Evolutionary conservation across 2,888 invertebrate species (phyloP).

Genomic region (Drosophila borealis): DNA sequence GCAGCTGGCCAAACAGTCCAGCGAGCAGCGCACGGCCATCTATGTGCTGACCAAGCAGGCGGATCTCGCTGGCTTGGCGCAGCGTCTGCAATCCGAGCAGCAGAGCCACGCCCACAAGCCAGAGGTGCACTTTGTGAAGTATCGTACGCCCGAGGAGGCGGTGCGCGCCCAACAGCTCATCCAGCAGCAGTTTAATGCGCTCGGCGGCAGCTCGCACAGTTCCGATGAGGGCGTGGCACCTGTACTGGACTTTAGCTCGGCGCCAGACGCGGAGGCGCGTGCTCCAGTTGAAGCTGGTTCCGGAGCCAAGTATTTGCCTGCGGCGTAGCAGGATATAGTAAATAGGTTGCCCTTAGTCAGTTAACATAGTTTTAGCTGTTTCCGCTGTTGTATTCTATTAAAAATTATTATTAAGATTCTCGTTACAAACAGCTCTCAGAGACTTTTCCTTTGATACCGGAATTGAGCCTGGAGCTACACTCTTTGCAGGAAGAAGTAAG

Average conservation of each 20-base stretch:
- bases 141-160: slow-evolving; percentile 81
- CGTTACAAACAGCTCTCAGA: slow-evolving; percentile 19
- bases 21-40: slow-evolving; percentile 80
- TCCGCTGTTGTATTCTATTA: slow-evolving; percentile 24
- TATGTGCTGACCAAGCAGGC: slow-evolving; percentile 81
- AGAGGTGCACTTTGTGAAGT: slow-evolving; percentile 81
- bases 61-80: slow-evolving; percentile 69
- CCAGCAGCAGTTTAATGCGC: slow-evolving; percentile 77
- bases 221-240: slow-evolving; percentile 79
- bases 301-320: slow-evolving; percentile 57
- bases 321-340: slow-evolving; percentile 35
- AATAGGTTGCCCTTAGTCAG: slow-evolving; percentile 26
- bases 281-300: not conserved
- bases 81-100: slow-evolving; percentile 66
- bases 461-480: not conserved
- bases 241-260: slow-evolving; percentile 72
- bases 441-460: slow-evolving; percentile 32
- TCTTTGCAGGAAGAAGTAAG: not conserved
- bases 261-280: slow-evolving; percentile 16
- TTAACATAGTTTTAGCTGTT: slow-evolving; percentile 29
- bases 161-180: slow-evolving; percentile 78
- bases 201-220: slow-evolving; percentile 75
- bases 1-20: slow-evolving; percentile 75
- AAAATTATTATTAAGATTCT: slow-evolving; percentile 31
- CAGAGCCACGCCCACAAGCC: slow-evolving; percentile 68